A percentile compares a stretch with the other conserved stretches of the same genome.
These are phyloP conservation scores for Nixonia krombeini DNA, from an alignment of 1,140 invertebrate genomes.

Conservation along the genomic window DNA sequence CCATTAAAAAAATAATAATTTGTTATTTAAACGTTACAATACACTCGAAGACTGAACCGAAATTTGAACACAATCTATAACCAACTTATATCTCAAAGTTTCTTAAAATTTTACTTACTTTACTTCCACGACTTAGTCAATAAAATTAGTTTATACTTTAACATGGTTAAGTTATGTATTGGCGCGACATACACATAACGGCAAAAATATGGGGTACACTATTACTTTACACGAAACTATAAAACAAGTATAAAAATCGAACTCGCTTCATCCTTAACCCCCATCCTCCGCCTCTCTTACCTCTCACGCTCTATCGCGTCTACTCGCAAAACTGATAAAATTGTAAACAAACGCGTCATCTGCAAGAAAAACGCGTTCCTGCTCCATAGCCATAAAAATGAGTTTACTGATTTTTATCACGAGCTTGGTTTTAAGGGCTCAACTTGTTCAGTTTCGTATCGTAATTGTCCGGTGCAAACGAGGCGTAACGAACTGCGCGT, in stretches of 20 bases:
- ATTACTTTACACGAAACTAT: constrained; percentile 24
- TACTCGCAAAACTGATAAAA: constrained; percentile 7
- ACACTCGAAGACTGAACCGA: too few relatives aligned
- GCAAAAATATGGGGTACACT: not conserved
- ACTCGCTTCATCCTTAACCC: not conserved
- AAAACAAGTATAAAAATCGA: constrained; percentile 25
- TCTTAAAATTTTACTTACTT: too few relatives aligned
- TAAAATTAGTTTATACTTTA: constrained; percentile 3
- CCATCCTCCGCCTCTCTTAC: constrained; percentile 10
- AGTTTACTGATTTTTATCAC: constrained; percentile 29
- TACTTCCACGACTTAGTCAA: too few relatives aligned
- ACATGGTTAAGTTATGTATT: constrained; percentile 28
- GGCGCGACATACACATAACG: constrained; percentile 6
- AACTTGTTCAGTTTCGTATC: too few relatives aligned
- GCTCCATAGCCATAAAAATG: constrained; percentile 18
- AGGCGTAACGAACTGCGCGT: too few relatives aligned
- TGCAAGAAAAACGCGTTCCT: not conserved
- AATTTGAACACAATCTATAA: too few relatives aligned
- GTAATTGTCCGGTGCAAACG: too few relatives aligned
- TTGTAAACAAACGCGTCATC: constrained; percentile 26
- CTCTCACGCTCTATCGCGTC: not conserved
- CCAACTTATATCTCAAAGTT: too few relatives aligned
- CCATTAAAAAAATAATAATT: too few relatives aligned
- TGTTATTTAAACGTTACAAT: too few relatives aligned
- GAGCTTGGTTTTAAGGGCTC: too few relatives aligned